Base-by-base conservation (phyloP, 2,888 invertebrate genomes). In the Ectemnius cavifrons region DNA sequence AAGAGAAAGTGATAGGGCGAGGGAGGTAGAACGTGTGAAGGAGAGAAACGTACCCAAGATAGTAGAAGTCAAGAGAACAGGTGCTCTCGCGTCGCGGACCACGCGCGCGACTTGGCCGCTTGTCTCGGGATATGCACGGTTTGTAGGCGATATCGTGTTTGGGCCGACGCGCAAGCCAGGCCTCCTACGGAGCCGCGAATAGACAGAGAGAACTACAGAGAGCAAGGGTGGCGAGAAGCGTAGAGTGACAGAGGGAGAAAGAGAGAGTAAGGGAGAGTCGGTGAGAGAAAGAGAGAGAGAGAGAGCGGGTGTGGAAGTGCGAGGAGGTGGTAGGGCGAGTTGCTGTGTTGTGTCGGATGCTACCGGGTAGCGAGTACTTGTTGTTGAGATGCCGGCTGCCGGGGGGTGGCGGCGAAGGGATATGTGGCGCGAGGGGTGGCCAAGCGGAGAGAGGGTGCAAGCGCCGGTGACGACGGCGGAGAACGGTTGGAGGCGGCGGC, bases 271-370 rank as follows among this genome's bases (percentile, higher is more conserved):
- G 46, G 56, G 66, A 67, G 63, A 63, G 46, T 61, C 20, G 56
- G 57, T 64, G 56, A 67, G 58, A 66, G 67, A 60, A 52, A 65
- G 67, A 70, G 61, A 67, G 59, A 62, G 58, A 57, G 57, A 57
- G 37, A 57, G 23, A 20, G 37, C 60, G 67, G 28, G n/a, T 57
- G 23, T 59, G 63, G 63, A n/a, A 46, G 59, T 66, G 71, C 61
- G 66, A 71, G 78, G 84, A 81, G 84, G 84, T 84, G 85, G 85
- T 78, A 86, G 87, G 87, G 85, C 84, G 81, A 84, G 85, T 89
- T 89, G 89, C 88, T 88, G 89, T 89, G 89, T 89, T 89, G 87
- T 89, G 89, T 89, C 88, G 87, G 87, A 88, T 90, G 88, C 89
- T 88, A 88, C 84, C 86, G 83, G 86, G 87, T 88, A 87, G 86